Evolutionary conservation across 2,113 vertebrate genomes (phyloP), one percentile per base, ranked within the genome.

Genomic region (Suricata suricatta): DNA sequence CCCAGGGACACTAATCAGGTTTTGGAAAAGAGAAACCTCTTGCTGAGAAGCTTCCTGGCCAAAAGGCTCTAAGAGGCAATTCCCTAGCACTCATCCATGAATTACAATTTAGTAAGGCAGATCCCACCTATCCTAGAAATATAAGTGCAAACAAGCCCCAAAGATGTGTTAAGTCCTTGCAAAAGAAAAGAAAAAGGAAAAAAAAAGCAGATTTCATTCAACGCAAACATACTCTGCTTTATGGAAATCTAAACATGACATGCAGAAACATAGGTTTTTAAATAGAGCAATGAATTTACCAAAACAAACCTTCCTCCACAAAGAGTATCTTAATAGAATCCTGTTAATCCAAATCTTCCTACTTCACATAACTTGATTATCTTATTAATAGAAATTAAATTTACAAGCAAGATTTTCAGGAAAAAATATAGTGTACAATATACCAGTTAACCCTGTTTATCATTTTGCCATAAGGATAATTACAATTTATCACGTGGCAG

Each of bases 281-380:
- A 84, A 64, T 6, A 77, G 8, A 77, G 7, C 1, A 38, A 47
- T 47, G 41, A 96, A 72, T 52, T 95, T 29, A 71, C 50, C 38
- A 90, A 85, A 95, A 90, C 35, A 69, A 88, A 81, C 74, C 38
- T 74, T 90, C 35, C 17, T 79, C 44, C n/a, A 81, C 50, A 93
- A 76, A 68, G 89, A 91, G 10, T 91, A 66, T 90, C 16, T 33
- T 66, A 41, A 50, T 23, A 81, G 50, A 33, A 57, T 16, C 11
- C 16, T 54, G 5, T 4, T 93, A 35, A 84, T 54, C 66, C 60
- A 47, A 77, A 66, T 90, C 66, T 93, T 93, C 15, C 82, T 68
- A 72, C n/a, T 69, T 81, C 8, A 91, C 1, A 23, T n/a, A 85
- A 94, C 12, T 17, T 89, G n/a, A 69, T 68, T 68, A 79, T 60